These are phyloP conservation scores for Ictalurus punctatus DNA, from an alignment of 2,113 vertebrate species.

Conservation along the genomic window DNA sequence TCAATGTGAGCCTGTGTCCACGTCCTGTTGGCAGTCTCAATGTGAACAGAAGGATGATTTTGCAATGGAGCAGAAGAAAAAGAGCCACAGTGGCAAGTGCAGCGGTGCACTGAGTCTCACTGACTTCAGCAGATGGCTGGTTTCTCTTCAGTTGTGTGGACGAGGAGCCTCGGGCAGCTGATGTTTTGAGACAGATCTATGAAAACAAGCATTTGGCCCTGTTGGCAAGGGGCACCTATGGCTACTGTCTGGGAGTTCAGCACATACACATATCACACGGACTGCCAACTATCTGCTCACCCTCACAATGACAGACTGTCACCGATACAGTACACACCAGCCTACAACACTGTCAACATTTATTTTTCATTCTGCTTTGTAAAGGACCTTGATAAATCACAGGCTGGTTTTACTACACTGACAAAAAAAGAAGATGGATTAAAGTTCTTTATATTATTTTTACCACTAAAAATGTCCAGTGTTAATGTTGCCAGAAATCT, in stretches of 20 bases:
- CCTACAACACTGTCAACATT: neutral
- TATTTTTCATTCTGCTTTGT: neutral
- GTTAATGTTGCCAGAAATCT: neutral
- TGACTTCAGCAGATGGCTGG: neutral
- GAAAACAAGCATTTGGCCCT: constrained; percentile 26
- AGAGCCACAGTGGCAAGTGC: constrained; percentile 13
- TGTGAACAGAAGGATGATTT: constrained; percentile 13
- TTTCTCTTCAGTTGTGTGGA: constrained; percentile 13
- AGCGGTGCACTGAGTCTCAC: neutral
- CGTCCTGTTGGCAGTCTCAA: neutral
- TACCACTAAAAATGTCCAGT: neutral
- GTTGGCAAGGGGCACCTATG: constrained; percentile 11
- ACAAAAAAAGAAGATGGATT: neutral
- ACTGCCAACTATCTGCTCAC: constrained; percentile 25
- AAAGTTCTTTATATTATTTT: neutral
- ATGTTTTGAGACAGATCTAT: constrained; percentile 30
- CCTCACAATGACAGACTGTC: neutral
- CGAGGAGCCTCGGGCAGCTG: constrained; percentile 16
- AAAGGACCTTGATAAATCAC: neutral
- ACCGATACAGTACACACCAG: neutral
- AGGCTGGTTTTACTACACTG: neutral
- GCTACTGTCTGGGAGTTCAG: constrained; percentile 22
- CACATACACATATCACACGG: constrained; percentile 13
- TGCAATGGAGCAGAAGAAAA: neutral
- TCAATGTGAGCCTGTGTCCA: neutral